Base-by-base conservation (phyloP, 2,113 vertebrate genomes). In the Ochotona princeps region DNA sequence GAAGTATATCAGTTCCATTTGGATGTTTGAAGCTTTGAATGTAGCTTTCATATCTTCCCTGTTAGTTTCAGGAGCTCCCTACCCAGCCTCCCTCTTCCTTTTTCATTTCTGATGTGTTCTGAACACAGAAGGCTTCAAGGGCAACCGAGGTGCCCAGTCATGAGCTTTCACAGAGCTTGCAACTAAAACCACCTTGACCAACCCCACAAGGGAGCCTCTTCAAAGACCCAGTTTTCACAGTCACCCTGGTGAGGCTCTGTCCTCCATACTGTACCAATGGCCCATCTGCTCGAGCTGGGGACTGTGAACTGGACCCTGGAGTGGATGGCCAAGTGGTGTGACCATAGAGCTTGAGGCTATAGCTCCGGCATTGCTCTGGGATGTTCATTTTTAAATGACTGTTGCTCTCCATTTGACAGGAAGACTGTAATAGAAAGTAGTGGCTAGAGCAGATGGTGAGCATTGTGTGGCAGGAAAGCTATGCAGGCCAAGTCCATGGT, bases 361-460 rank as follows among this genome's bases (percentile, higher is more conserved):
- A 28, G 60, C 67, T 87, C 82, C 94, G 61, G 12, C 47, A 51
- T 49, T 81, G 32, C 18, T 54, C 54, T 84, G 54, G 65, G 38
- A 7, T 89, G 18, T 26, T 80, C 75, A 81, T 80, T 94, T 91
- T 90, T 73, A 83, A 84, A 25, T 60, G 78, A 81, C 14, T 20
- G 8, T 57, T 94, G 63, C 70, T 74, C 83, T 44, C 47, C 69
- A 2, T 23, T 60, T 75, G 66, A 79, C 47, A 83, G 70, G 44
- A 93, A 92, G 38, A 93, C 80, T 54, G 57, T 49, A 89, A 54
- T 70, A 78, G 32, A 72, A 92, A 84, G 76, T 81, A 89, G 21
- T 28, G 60, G 51, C 35, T 11, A 83, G 76, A 90, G 84, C 51
- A 90, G 76, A 49, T 47, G 57, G 35, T 61, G 2, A 32, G 26